Evolutionary conservation across 2,888 invertebrate genomes (phyloP).

Genomic region (Ormyrus pomaceus): DNA sequence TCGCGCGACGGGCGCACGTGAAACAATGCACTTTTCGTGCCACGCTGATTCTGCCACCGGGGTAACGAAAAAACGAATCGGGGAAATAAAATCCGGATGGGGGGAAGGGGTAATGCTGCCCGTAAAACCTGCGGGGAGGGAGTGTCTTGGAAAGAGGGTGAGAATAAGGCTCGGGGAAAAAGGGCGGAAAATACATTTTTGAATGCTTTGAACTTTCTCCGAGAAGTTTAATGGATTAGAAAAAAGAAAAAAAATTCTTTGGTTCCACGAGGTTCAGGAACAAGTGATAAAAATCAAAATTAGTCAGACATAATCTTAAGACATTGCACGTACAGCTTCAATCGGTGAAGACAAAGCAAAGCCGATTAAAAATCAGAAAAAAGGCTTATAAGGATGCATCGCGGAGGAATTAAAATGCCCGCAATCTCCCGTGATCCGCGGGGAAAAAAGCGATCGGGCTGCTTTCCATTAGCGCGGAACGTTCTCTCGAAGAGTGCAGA

Average conservation of each 20-base stretch:
- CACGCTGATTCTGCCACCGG: not conserved
- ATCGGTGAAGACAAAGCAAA: no score
- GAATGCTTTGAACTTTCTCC: no score
- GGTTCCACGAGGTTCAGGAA: not conserved
- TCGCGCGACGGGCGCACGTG: conserved; percentile 21
- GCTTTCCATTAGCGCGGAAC: conserved; percentile 25
- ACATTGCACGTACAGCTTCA: no score
- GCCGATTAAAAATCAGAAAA: no score
- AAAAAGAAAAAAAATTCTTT: conserved; percentile 3
- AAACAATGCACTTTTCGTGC: conserved; percentile 39
- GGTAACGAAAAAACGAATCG: not conserved
- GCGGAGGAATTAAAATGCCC: no score
- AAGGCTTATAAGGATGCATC: no score
- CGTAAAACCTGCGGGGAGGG: no score
- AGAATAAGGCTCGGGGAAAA: no score
- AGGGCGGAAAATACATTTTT: no score
- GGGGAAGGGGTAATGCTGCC: not conserved
- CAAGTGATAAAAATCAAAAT: not conserved
- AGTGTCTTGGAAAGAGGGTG: no score
- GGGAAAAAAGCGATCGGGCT: conserved; percentile 14
- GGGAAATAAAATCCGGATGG: not conserved
- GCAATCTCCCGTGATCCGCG: no score
- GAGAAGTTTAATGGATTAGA: not conserved
- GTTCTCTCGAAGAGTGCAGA: not conserved
- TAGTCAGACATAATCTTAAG: no score